These are phyloP conservation scores for pig (Sus scrofa) DNA, from an alignment of 2,113 vertebrate genomes.

Conservation along the genomic window DNA sequence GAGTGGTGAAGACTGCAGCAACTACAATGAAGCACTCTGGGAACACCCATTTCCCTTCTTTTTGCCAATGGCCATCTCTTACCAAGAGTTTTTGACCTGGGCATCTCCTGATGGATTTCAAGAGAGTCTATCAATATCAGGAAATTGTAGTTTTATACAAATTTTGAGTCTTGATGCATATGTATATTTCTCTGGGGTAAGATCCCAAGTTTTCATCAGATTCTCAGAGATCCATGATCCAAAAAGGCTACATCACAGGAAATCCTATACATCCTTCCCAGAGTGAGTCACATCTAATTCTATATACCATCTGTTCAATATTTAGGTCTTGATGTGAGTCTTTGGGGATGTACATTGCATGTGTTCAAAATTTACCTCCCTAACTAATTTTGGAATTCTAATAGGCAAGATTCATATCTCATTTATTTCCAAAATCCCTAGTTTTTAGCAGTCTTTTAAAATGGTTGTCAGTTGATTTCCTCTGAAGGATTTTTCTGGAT, in stretches of 20 bases:
- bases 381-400: constrained; percentile 19
- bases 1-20: neutral
- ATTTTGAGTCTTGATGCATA: neutral
- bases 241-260: neutral
- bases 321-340: neutral
- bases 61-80: neutral
- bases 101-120: neutral
- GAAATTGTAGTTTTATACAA: neutral
- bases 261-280: neutral
- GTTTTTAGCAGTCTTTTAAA: constrained; percentile 42
- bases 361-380: neutral
- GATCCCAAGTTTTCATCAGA: neutral
- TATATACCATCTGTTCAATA: neutral
- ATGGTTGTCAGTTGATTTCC: neutral
- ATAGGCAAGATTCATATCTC: neutral
- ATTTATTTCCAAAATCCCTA: constrained; percentile 21
- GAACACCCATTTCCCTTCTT: neutral
- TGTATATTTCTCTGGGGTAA: neutral
- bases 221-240: neutral
- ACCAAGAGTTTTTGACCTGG: neutral
- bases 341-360: neutral
- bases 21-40: neutral
- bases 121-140: neutral
- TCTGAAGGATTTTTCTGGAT: neutral
- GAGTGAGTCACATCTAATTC: neutral